phyloP scores from a whole-genome alignment of 2,888 invertebrate genomes.

The Microplitis deprimator region DNA sequence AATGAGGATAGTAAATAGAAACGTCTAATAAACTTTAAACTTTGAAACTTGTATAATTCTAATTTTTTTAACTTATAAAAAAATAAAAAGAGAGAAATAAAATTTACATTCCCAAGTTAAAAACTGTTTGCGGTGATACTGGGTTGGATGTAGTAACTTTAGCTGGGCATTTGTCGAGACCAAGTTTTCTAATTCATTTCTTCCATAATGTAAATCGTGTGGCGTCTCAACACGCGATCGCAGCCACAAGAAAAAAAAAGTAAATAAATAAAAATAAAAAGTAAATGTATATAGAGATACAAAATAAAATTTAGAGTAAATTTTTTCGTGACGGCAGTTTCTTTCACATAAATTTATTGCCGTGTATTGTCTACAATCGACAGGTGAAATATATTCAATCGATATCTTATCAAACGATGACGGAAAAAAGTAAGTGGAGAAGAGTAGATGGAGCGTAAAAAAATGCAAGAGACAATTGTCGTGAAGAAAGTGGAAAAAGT shows the following conservation, averaged over 20 bases:
- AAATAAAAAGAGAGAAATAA: slow-evolving; percentile 38
- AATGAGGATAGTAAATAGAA: slow-evolving; percentile 18
- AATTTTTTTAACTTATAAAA: slow-evolving; percentile 38
- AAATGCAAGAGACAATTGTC: slow-evolving; percentile 32
- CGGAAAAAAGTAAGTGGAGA: slow-evolving; percentile 1
- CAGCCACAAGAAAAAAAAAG: neutral
- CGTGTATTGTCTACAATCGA: slow-evolving; percentile 8
- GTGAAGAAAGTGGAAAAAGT: slow-evolving; percentile 33
- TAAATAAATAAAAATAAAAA: slow-evolving; percentile 7
- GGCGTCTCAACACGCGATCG: slow-evolving; percentile 32
- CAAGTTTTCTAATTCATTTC: slow-evolving; percentile 25
- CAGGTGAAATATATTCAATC: slow-evolving; percentile 10
- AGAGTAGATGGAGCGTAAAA: slow-evolving; percentile 24
- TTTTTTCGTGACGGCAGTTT: slow-evolving; percentile 3
- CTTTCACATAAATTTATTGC: slow-evolving; percentile 7
- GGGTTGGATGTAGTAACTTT: slow-evolving; percentile 20
- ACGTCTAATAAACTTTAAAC: slow-evolving; percentile 34
- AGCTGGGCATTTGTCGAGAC: slow-evolving; percentile 18
- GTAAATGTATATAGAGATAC: neutral
- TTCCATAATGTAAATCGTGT: slow-evolving; percentile 21
- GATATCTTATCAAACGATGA: neutral
- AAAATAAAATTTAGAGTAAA: neutral
- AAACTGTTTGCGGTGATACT: slow-evolving; percentile 7
- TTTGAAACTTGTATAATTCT: slow-evolving; percentile 38
- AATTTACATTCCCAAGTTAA: slow-evolving; percentile 45